Conservation (phyloP, 2,888 invertebrate genomes). For the Nymphalis urticae region DNA sequence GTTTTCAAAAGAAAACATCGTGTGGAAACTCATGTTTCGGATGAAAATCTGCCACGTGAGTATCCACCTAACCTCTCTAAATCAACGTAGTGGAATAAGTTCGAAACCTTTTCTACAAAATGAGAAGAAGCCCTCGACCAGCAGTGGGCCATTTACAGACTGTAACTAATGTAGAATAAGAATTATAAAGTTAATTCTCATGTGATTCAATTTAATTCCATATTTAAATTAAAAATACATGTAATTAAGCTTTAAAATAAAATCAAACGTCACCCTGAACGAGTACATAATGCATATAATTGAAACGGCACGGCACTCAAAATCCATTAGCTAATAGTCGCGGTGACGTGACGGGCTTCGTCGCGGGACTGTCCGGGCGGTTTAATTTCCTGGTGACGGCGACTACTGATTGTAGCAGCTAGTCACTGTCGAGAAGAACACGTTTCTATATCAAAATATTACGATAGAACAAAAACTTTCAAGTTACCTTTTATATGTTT, state of each 20-base stretch:
- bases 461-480: background rate
- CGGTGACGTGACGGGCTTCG: constrained; percentile 61
- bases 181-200: no score
- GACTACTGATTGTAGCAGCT: constrained; percentile 58
- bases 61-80: no score
- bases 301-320: constrained; percentile 24
- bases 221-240: background rate
- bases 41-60: no score
- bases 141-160: no score
- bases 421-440: constrained; percentile 38
- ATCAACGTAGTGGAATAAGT: no score
- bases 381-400: constrained; percentile 77
- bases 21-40: no score
- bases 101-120: no score
- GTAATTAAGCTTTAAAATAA: background rate
- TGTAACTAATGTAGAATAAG: no score
- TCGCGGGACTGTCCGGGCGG: constrained; percentile 55
- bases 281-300: constrained; percentile 10
- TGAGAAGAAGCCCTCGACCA: no score
- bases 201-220: no score
- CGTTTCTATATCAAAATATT: constrained; percentile 9
- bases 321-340: constrained; percentile 54
- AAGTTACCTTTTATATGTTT: no score
- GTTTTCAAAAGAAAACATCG: no score
- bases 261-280: constrained; percentile 4